phyloP scores from a whole-genome alignment of 1,140 invertebrate species.

The Drosophila persimilis region DNA sequence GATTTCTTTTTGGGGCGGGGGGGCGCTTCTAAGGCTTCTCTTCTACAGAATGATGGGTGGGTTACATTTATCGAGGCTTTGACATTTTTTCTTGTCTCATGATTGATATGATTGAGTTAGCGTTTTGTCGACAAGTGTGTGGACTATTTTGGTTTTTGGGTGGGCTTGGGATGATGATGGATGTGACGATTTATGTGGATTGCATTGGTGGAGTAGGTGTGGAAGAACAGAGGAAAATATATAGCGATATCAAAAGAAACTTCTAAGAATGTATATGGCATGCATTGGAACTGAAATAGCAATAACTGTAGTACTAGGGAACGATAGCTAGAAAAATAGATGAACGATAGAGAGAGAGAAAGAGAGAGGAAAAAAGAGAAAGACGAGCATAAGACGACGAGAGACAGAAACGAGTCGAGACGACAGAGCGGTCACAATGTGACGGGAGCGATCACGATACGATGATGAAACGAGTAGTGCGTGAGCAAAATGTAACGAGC shows the following conservation, averaged over 20 bases:
- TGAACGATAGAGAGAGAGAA: slow-evolving; percentile 52
- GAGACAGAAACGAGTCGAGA: slow-evolving; percentile 43
- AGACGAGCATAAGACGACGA: slow-evolving; percentile 51
- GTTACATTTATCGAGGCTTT: slow-evolving; percentile 72
- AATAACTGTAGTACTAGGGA: slow-evolving; percentile 35
- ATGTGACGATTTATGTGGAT: slow-evolving; percentile 36
- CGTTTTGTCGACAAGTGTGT: slow-evolving; percentile 52
- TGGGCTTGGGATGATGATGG: slow-evolving; percentile 35
- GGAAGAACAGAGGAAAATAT: slow-evolving; percentile 24
- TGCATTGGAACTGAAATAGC: slow-evolving; percentile 28
- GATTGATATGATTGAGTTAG: slow-evolving; percentile 58
- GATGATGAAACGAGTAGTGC: slow-evolving; percentile 50
- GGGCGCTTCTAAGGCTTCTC: slow-evolving; percentile 48
- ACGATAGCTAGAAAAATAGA: slow-evolving; percentile 51
- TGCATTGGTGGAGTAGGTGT: slow-evolving; percentile 16
- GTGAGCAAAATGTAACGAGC: slow-evolving; percentile 28
- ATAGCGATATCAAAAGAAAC: slow-evolving; percentile 31
- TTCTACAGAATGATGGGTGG: slow-evolving; percentile 63
- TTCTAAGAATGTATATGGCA: slow-evolving; percentile 42
- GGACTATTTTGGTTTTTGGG: slow-evolving; percentile 30
- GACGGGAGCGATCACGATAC: slow-evolving; percentile 30
- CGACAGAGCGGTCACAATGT: slow-evolving; percentile 47
- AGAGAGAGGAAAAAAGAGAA: slow-evolving; percentile 11
- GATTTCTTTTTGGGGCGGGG: slow-evolving; percentile 16
- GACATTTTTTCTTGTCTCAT: slow-evolving; percentile 40